phyloP scores from a whole-genome alignment of 2,113 vertebrate genomes.

The Diadophis punctatus region DNA sequence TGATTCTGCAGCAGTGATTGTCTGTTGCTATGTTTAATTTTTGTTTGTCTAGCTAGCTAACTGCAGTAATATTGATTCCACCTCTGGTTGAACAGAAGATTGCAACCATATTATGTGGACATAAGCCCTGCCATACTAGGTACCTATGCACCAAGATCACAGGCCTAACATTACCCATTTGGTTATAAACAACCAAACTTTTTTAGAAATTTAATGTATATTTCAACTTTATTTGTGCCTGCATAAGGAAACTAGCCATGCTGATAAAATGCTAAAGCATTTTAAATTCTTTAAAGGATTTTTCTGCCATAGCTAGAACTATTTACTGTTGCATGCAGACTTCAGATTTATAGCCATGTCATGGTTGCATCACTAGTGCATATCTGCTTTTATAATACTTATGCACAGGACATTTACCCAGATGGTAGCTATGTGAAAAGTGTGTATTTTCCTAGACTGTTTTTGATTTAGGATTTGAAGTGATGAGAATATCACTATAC shows the following conservation, averaged over 20 bases:
- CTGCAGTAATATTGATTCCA: neutral
- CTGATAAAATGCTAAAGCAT: neutral
- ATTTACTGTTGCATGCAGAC: neutral
- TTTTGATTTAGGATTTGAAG: neutral
- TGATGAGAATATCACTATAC: neutral
- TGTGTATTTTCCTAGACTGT: neutral
- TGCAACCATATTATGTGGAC: neutral
- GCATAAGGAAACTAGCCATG: neutral
- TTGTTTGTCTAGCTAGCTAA: neutral
- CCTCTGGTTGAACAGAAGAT: neutral
- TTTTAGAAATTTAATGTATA: neutral
- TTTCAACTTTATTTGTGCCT: neutral
- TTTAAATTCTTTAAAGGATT: neutral
- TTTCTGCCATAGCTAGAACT: neutral
- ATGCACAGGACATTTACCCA: neutral
- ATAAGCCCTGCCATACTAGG: neutral
- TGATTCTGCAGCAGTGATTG: neutral
- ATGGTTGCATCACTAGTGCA: neutral
- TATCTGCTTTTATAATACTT: neutral
- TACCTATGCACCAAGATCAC: neutral
- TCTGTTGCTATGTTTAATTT: neutral
- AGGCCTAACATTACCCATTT: neutral
- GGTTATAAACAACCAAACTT: neutral
- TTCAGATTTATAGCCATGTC: neutral
- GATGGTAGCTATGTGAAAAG: neutral